Percentiles rank a stretch among this genome's conserved stretches.
phyloP scores from a whole-genome alignment of 2,113 vertebrate species.

The Protobothrops mucrosquamatus region DNA sequence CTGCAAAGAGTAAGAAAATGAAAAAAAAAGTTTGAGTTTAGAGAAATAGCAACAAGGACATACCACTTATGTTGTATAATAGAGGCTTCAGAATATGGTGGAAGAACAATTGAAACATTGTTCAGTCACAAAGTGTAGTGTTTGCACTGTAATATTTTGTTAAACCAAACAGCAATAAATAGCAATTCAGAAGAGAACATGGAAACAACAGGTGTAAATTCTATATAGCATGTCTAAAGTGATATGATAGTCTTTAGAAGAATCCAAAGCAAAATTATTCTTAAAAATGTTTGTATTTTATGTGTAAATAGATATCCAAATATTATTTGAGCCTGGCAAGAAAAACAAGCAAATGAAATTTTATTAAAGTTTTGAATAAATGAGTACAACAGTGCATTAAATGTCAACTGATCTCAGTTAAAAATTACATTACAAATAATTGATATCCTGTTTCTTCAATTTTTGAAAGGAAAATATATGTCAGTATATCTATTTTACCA shows the following conservation, averaged over 20 bases:
- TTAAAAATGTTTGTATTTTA: neutral
- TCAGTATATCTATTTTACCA: neutral
- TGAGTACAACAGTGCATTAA: neutral
- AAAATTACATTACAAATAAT: neutral
- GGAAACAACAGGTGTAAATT: neutral
- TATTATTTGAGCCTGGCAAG: neutral
- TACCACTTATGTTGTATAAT: neutral
- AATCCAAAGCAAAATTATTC: neutral
- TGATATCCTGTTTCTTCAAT: neutral
- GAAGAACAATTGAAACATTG: neutral
- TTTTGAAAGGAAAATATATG: neutral
- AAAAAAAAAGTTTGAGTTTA: neutral
- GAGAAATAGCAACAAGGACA: neutral
- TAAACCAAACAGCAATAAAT: neutral
- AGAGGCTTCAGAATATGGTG: neutral
- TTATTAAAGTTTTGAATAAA: neutral
- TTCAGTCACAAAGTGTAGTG: neutral
- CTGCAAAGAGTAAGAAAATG: neutral
- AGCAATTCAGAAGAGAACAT: neutral
- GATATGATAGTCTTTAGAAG: neutral
- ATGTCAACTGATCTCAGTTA: neutral
- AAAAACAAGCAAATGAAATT: neutral
- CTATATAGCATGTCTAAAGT: neutral
- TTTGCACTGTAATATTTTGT: neutral
- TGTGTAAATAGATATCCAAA: neutral